These are phyloP conservation scores for Mastomys coucha DNA, from an alignment of 2,113 vertebrate species.

Conservation along the genomic window DNA sequence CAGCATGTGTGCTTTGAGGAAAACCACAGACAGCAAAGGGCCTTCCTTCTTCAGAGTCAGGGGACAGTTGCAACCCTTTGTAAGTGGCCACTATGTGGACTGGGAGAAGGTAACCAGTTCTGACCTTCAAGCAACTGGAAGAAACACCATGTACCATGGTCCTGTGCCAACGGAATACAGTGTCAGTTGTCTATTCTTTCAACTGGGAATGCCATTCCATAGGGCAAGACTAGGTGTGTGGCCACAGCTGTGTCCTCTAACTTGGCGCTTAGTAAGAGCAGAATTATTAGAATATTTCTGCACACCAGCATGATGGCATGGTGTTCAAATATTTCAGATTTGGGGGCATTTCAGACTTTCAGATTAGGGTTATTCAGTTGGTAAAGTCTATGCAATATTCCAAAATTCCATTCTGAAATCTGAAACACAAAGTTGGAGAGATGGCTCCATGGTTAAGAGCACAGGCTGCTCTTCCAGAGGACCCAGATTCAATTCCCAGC, in stretches of 20 bases:
- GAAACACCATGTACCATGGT: not conserved
- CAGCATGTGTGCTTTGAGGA: not conserved
- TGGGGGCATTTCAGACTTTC: not conserved
- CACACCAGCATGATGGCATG: not conserved
- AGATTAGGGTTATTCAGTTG: not conserved
- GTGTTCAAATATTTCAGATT: not conserved
- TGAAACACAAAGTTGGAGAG: not conserved
- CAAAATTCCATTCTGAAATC: not conserved
- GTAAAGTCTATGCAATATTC: not conserved
- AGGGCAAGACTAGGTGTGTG: not conserved
- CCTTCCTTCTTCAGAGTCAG: not conserved
- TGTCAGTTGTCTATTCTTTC: not conserved
- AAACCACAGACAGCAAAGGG: not conserved
- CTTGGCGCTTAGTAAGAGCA: not conserved
- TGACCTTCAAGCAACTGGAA: not conserved
- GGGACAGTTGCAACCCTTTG: not conserved
- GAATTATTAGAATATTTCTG: not conserved
- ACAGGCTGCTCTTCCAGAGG: not conserved
- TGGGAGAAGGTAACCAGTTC: not conserved
- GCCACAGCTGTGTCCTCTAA: not conserved
- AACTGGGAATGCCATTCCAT: not conserved
- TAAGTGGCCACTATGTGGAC: not conserved
- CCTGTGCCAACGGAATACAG: not conserved
- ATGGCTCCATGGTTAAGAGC: not conserved
- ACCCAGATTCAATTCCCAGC: not conserved